Percentiles rank a stretch among this genome's conserved stretches.
These are phyloP conservation scores for Paramacrobiotus metropolitanus DNA, from an alignment of 1,140 invertebrate genomes.

Conservation along the genomic window DNA sequence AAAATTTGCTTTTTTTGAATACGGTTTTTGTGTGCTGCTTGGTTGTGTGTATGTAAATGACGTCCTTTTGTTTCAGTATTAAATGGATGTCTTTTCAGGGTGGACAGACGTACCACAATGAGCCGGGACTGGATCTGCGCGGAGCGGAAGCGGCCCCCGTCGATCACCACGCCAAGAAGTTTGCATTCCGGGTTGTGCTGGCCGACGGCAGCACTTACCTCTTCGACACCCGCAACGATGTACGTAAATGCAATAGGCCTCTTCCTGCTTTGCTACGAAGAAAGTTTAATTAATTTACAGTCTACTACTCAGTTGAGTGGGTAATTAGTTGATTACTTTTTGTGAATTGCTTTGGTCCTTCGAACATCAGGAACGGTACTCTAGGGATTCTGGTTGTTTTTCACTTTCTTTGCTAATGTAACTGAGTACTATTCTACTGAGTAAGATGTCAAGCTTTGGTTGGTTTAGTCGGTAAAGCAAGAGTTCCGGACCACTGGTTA, in stretches of 20 bases:
- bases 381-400: not conserved
- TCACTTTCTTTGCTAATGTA: not conserved
- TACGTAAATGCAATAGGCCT: not conserved
- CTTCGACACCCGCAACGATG: not conserved
- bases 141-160: not conserved
- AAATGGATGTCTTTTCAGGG: not conserved
- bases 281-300: not conserved
- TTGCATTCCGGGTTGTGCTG: not conserved
- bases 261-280: not conserved
- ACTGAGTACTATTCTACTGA: not conserved
- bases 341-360: not conserved
- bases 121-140: not conserved
- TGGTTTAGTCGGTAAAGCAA: too few species aligned
- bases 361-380: too few species aligned
- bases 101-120: not conserved
- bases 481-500: too few species aligned
- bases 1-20: too few species aligned
- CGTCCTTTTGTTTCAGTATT: too few species aligned
- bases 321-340: not conserved
- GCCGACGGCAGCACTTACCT: not conserved
- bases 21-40: not conserved
- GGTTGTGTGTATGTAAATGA: not conserved
- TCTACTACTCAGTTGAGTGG: not conserved
- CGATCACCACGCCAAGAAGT: conserved; percentile 3
- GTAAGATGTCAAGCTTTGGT: conserved; percentile 3